Evolutionary conservation across 1,140 invertebrate species (phyloP), one percentile per base, ranked within the genome.

Genomic region (Planococcus citri): DNA sequence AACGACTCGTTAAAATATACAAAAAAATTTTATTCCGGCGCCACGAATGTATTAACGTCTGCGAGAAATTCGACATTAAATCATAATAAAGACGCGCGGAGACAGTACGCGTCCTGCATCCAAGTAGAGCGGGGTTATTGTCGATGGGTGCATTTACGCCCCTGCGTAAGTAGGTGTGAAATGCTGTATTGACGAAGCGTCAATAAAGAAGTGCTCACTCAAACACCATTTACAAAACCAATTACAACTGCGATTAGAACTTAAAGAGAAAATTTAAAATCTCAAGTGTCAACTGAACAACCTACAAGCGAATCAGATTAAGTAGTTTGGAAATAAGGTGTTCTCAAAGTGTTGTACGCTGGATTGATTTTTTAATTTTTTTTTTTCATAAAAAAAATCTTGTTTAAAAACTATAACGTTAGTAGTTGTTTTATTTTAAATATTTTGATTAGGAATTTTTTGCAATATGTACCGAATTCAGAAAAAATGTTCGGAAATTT

Each of bases 161-260:
- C 41, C 41, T 51, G 41, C 41, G 41, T 51, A 51, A 51, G 41
- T 51, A 51, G 41, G 41, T 51, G 41, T 51, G 41, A 51, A 51
- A 51, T 51, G 41, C 41, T n/a, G n/a, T 51, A 51, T 51, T 51
- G 41, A 51, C 41, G 41, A 51, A 51, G 41, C 41, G 41, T 51
- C 41, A 51, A 51, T 51, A 51, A 51, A 51, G 41, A 51, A 51
- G 41, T 51, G 41, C 41, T 51, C 41, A 9, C 3, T 51, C 6
- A 20, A 17, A 51, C 17, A 9, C 41, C 10, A 17, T 20, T 20
- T 51, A 51, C 41, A 51, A 51, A 51, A 51, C 41, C 41, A 51
- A 51, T 51, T 51, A 51, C 41, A 17, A 51, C 12, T 17, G 41
- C 17, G 41, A 51, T 51, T n/a, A 51, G 41, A 51, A 51, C 41